Conservation (phyloP, 2,797 vertebrate genomes). For the Sebastes diploproa region DNA sequence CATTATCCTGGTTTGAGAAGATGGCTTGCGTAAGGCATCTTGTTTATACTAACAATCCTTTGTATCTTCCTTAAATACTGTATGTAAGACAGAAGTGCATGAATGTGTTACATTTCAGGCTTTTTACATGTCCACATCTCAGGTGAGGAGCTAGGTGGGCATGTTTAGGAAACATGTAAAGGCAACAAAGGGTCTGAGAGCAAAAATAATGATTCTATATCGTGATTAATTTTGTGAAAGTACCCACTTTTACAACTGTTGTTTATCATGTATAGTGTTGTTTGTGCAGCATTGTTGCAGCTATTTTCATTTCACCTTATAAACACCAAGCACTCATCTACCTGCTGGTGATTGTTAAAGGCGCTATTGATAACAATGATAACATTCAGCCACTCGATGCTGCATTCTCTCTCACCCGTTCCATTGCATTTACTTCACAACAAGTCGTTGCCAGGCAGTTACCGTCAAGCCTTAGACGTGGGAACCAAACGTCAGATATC, state of each 20-base stretch:
- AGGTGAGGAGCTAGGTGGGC: background rate
- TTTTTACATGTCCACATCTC: background rate
- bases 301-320: background rate
- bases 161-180: background rate
- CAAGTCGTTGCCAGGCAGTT: too few species aligned
- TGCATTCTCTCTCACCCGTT: too few species aligned
- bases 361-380: too few species aligned
- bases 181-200: background rate
- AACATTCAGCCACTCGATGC: too few species aligned
- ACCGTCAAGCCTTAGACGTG: too few species aligned
- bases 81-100: background rate
- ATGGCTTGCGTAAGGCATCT: background rate
- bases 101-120: background rate
- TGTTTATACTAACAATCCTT: background rate
- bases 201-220: background rate
- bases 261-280: background rate
- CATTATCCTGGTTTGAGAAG: background rate
- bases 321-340: background rate
- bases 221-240: background rate
- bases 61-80: background rate
- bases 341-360: background rate
- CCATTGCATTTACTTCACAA: too few species aligned
- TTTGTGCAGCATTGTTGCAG: background rate
- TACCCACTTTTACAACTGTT: background rate
- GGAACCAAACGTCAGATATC: too few species aligned